Base-by-base conservation (phyloP, 2,113 vertebrate genomes). In the Cervus canadensis region DNA sequence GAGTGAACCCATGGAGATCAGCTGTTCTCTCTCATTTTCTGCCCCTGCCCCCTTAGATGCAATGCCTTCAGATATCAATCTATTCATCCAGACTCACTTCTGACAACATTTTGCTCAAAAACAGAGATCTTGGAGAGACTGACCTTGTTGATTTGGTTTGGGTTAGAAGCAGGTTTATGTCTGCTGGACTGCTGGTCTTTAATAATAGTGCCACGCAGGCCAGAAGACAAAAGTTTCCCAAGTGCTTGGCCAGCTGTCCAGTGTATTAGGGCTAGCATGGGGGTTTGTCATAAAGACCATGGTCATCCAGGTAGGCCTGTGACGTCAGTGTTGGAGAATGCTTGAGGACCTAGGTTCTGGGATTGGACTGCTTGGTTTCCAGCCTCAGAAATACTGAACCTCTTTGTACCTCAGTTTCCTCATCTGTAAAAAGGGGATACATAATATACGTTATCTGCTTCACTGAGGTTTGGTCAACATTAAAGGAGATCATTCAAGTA, bases 211-310 rank as follows among this genome's bases (percentile, higher is more conserved):
- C 59, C 76, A 9, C 0, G 0, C 57, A 64, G 64, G 36, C 57
- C 23, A 7, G 64, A 62, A 67, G 52, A 33, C 59, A 48, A 36
- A 56, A 48, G 36, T 10, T 21, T 25, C 48, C 56, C 62, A 25
- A 7, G n/a, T 0, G 7, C 50, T 33, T 21, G 50, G 14, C 21
- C 6, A 48, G 59, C 14, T n/a, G 52, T 26, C 33, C 90, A 78
- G 43, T 57, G 36, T 71, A 12, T 33, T 23, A 21, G 81, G 83
- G 45, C 26, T 23, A 6, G n/a, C 4, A 0, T 9, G 45, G n/a
- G 91, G 48, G 15, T 33, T 87, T 52, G 14, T 43, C 3, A 0
- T 33, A 62, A 23, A 2, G 21, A 23, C 33, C 0, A 0, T 7
- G 52, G 60, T 87, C 28, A 2, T 25, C 71, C 19, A 6, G 0